Evolutionary conservation across 1,140 invertebrate genomes (phyloP).

Genomic region (Eupristina koningsbergeri): DNA sequence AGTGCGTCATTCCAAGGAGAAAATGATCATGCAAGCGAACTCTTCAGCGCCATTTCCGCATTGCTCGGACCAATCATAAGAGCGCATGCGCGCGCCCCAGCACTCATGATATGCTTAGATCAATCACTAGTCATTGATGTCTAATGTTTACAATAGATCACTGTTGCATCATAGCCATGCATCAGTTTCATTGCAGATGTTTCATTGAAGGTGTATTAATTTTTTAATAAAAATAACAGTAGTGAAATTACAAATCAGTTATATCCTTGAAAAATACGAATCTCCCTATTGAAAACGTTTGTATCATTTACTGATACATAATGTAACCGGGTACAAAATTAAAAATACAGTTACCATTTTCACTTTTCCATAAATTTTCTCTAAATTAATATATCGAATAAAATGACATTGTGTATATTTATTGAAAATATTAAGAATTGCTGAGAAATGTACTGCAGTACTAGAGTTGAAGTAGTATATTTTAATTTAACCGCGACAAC

Average conservation of each 20-base stretch:
- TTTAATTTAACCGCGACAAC: no score
- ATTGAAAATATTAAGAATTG: no score
- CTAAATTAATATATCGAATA: no score
- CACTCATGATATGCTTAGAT: conserved; percentile 39
- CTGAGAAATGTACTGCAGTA: no score
- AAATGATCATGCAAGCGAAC: conserved; percentile 35
- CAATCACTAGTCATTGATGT: conserved; percentile 21
- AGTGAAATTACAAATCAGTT: no score
- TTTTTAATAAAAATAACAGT: conserved; percentile 29
- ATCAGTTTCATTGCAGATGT: conserved; percentile 22
- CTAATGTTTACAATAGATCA: conserved; percentile 40
- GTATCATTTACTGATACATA: not conserved
- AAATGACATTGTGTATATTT: no score
- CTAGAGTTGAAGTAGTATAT: no score
- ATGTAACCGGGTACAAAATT: not conserved
- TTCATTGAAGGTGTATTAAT: not conserved
- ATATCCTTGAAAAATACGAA: not conserved
- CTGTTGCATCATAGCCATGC: conserved; percentile 6
- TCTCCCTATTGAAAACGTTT: not conserved
- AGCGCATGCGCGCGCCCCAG: not conserved
- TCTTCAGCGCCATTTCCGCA: conserved; percentile 43
- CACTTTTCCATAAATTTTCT: no score
- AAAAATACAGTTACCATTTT: no score
- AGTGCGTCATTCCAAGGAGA: not conserved
- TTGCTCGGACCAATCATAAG: conserved; percentile 48